phyloP scores from a whole-genome alignment of 2,797 vertebrate species.

The Eutrigla gurnardus region DNA sequence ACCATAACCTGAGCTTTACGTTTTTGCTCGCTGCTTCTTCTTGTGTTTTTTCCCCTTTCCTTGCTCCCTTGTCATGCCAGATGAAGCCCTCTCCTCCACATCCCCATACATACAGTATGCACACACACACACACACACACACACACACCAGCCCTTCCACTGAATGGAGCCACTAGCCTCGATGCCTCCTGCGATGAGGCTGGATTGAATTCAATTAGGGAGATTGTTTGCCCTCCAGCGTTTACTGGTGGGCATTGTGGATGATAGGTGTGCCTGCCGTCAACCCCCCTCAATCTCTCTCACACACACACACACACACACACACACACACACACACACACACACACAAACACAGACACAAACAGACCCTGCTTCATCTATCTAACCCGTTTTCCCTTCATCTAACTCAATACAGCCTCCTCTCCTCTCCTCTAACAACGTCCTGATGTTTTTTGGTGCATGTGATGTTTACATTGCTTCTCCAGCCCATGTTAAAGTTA shows the following conservation, averaged over 20 bases:
- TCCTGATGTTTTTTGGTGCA: conserved; percentile 19
- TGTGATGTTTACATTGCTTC: conserved; percentile 45
- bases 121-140: not conserved
- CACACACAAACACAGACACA: conserved; percentile 28
- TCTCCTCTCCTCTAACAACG: conserved; percentile 27
- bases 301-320: not conserved
- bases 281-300: not conserved
- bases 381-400: conserved; percentile 30
- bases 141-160: conserved; percentile 35
- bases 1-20: conserved; percentile 3
- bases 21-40: conserved; percentile 53
- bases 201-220: conserved; percentile 81
- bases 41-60: conserved; percentile 14
- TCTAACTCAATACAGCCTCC: conserved; percentile 16
- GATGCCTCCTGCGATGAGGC: conserved; percentile 63
- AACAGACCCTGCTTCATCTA: conserved; percentile 25
- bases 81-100: conserved; percentile 29
- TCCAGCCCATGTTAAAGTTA: conserved; percentile 9
- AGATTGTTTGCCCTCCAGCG: conserved; percentile 79
- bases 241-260: conserved; percentile 63
- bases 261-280: conserved; percentile 64
- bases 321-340: too few species aligned
- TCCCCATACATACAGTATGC: not conserved
- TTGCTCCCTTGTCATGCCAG: conserved; percentile 42
- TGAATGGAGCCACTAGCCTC: conserved; percentile 60